phyloP scores from a whole-genome alignment of 2,888 invertebrate species.

The Drosophila eohydei region DNA sequence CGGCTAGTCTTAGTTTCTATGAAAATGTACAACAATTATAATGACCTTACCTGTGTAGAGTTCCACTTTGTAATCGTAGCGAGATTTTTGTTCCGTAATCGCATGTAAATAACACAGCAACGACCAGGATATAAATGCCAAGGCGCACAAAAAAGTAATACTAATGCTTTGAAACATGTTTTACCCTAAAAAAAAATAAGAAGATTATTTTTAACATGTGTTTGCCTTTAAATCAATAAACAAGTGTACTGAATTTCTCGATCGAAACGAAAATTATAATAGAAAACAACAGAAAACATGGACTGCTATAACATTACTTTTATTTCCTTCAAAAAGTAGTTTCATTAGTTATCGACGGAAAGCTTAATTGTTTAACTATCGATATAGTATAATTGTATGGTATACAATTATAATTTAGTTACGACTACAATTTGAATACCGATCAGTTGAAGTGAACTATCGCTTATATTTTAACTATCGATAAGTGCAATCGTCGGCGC shows the following conservation, averaged over 20 bases:
- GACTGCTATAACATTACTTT: background rate
- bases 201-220: conserved; percentile 11
- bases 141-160: conserved; percentile 55
- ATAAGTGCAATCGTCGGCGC: conserved; percentile 7
- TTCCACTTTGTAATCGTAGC: conserved; percentile 47
- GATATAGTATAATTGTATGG: background rate
- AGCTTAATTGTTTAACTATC: background rate
- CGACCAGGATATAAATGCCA: conserved; percentile 65
- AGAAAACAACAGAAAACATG: background rate
- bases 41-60: conserved; percentile 57
- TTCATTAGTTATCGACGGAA: background rate
- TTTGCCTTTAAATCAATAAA: conserved; percentile 25
- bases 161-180: conserved; percentile 65
- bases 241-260: conserved; percentile 5
- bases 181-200: conserved; percentile 18
- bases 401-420: too few species aligned
- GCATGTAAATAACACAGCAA: conserved; percentile 54
- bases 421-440: too few species aligned
- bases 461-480: conserved; percentile 17
- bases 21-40: background rate
- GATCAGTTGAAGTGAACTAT: too few species aligned
- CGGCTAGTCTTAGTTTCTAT: background rate
- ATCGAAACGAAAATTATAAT: background rate
- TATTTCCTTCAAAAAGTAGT: background rate
- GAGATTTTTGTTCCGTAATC: conserved; percentile 25